Evolutionary conservation across 2,888 invertebrate species (phyloP), one percentile per base, ranked within the genome.

Genomic region (Cryptophagus acutangulus): DNA sequence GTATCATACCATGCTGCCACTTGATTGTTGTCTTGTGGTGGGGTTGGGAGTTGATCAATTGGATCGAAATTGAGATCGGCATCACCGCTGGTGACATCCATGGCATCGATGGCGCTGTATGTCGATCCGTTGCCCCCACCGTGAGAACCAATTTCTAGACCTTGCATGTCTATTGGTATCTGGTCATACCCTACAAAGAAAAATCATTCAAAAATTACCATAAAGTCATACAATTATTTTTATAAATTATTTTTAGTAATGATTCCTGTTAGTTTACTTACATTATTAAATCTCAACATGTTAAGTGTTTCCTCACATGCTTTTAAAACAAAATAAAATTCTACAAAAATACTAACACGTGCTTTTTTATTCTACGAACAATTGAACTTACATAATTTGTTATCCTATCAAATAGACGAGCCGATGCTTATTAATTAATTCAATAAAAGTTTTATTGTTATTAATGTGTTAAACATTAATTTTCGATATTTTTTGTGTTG

Each of bases 1-100:
- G 94, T 95, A 74, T 95, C 95, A 73, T 94, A 95, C 95, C 95
- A 95, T 60, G 93, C 92, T 52, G 93, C 91, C 57, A 91, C 87
- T 69, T 91, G 90, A 69, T 84, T 87, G 74, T 90, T 89, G 70
- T 89, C 88, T 61, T 86, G 85, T 31, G 90, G 91, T 43, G 92
- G 92, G 59, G 83, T 81, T 45, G 81, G 80, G 66, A 85, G 80
- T 63, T 86, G 83, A 62, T 80, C 80, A 60, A 82, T 74, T 62
- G 82, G 78, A 66, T 90, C 89, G 65, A 89, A 90, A 62, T 84
- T 84, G 57, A 84, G 73, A 64, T 83, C 84, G 34, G 84, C 82
- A 55, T 82, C 82, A 52, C 84, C 83, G 49, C 81, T 81, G 54
- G 82, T 83, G 48, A 89, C 84, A 26, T 26, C 26, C 87, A 89